These are phyloP conservation scores for Caenorhabditis angaria DNA, from an alignment of 2,888 invertebrate genomes.

Conservation along the genomic window DNA sequence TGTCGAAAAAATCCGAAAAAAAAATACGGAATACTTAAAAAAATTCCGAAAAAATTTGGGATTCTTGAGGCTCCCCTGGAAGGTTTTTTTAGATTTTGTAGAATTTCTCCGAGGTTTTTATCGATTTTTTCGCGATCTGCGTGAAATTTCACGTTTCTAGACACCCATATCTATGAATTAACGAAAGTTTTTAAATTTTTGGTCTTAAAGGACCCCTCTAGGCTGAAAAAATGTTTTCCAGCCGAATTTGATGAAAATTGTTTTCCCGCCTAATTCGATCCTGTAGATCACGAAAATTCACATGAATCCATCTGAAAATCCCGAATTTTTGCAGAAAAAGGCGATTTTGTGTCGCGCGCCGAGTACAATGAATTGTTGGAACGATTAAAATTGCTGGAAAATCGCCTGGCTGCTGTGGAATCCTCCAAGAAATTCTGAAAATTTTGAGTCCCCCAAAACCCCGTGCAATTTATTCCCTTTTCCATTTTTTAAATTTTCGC, in stretches of 20 bases:
- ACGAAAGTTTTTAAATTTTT: neutral
- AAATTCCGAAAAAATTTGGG: too few relatives aligned
- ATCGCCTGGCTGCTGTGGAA: conserved; percentile 13
- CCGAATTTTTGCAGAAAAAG: neutral
- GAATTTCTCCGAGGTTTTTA: too few relatives aligned
- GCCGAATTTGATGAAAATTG: neutral
- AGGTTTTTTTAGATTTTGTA: neutral
- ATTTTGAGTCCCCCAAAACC: neutral
- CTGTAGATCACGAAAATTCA: neutral
- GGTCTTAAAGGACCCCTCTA: neutral
- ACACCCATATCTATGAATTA: neutral
- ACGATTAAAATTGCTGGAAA: conserved; percentile 30
- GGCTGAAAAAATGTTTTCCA: neutral
- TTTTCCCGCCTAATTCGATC: neutral
- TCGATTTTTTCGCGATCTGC: too few relatives aligned
- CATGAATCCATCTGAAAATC: neutral
- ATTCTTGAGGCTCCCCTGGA: too few relatives aligned
- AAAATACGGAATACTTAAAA: too few relatives aligned
- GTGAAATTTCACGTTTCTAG: too few relatives aligned
- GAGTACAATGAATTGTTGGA: conserved; percentile 37
- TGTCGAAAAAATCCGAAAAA: too few relatives aligned
- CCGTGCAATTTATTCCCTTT: neutral
- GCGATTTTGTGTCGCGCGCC: conserved; percentile 32
- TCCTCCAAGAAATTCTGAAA: neutral
- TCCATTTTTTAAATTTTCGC: neutral